Evolutionary conservation across 1,140 invertebrate species (phyloP).

Genomic region (Eurytemora carolleeae): DNA sequence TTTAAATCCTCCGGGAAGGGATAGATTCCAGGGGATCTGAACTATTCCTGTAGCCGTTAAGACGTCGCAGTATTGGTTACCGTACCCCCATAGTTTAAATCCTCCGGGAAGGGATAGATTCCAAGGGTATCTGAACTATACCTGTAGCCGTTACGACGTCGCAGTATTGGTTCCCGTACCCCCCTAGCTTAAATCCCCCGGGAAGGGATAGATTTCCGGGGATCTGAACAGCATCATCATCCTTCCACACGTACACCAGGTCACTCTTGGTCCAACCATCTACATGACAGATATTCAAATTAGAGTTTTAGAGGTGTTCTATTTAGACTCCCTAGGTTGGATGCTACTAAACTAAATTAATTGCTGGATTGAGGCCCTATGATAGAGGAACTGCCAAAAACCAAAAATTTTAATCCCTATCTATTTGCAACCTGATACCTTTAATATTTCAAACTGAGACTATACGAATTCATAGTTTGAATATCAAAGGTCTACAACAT

Average conservation of each 20-base stretch:
- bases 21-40: too few species aligned
- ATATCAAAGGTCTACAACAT: too few species aligned
- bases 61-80: constrained; percentile 81
- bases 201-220: constrained; percentile 80
- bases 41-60: constrained; percentile 90
- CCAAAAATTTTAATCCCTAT: too few species aligned
- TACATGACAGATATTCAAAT: too few species aligned
- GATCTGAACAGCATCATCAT: constrained; percentile 77
- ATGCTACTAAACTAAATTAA: too few species aligned
- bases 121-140: constrained; percentile 27
- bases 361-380: too few species aligned
- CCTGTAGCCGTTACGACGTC: constrained; percentile 90
- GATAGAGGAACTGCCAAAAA: too few species aligned
- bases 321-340: too few species aligned
- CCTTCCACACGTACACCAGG: constrained; percentile 80
- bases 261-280: constrained; percentile 89
- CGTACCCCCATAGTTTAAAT: constrained; percentile 75
- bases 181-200: constrained; percentile 63
- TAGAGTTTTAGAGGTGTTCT: too few species aligned
- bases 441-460: too few species aligned
- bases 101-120: constrained; percentile 67
- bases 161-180: constrained; percentile 76
- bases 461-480: too few species aligned
- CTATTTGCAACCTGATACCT: too few species aligned
- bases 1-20: neutral